Base-by-base conservation (phyloP, 2,888 invertebrate genomes). In the Aspidiotus rigidus region DNA sequence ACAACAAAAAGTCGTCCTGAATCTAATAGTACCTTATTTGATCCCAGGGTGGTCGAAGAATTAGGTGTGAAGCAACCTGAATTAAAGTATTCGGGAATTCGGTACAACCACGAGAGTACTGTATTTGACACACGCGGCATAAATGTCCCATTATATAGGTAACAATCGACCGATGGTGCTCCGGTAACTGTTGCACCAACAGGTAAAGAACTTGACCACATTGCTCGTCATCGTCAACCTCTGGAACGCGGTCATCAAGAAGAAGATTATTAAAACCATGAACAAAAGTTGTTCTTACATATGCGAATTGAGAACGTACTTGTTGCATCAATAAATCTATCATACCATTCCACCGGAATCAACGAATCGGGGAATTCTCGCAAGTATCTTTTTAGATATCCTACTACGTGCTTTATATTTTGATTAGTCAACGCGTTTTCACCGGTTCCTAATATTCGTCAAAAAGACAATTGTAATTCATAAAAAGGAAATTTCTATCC, bases 21-120 rank as follows among this genome's bases (percentile, higher is more conserved):
- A 53, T 53, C 53, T 44, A 69, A 71, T 80, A 84, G 83, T 80
- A 87, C 87, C 87, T 84, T 73, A 88, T 87, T 75, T 84, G 81
- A 76, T 87, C 86, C 88, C 88, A 89, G 7, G 87, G 86, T 17
- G 89, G 89, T 72, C 88, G 80, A 57, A 89, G 79, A 64, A 89
- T 80, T 74, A 88, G 85, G 76, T 87, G 86, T 78, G 86, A 86
- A 75, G 88, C 83, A 60, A 85, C 85, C 79, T 87, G 87, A 62
- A 87, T 81, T 64, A 89, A 82, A 71, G 84, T 81, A 16, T 84
- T 84, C 7, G 86, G 86, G 7, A 85, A 85, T 74, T 86, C 85
- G 62, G 81, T 81, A 74, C 83, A 82, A 17, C 85, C 85, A 69
- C 85, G 80, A 10, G 81, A 80, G 75, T 83, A 82, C 77, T 87